Evolutionary conservation across 2,797 vertebrate species (phyloP), one percentile per base, ranked within the genome.

Genomic region (Chromobotia macracanthus): DNA sequence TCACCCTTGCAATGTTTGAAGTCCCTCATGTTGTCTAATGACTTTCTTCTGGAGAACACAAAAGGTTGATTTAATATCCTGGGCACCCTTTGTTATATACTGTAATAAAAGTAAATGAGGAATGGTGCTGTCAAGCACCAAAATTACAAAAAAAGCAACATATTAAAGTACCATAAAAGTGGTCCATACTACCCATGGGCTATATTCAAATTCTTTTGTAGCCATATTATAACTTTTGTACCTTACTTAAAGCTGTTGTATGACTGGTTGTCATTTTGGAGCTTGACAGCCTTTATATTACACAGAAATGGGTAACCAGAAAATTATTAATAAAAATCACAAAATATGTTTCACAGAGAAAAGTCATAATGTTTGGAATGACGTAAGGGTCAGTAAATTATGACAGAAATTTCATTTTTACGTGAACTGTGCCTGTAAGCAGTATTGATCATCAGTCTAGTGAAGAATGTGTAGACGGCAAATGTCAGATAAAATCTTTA

Each of bases 401-500:
- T 64, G 61, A 64, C 61, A 41, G 61, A 64, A 63, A 1, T 35
- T 35, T 35, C 8, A 63, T 63, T 15, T 28, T 35, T 18, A 16
- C 1, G 18, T 41, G 35, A 64, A 64, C 31, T 41, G 16, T 41
- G 31, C 61, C 61, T 41, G 38, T 64, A 64, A 72, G 50, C 15
- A 66, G 69, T 72, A 79, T 66, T 66, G 77, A 79, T 76, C 77
- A 79, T 84, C 80, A 80, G 81, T 84, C 83, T 82, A 16, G 60
- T 78, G 76, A 86, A 78, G 78, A 87, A 91, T 83, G 87, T 83
- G 84, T 56, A 75, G 75, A 86, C 80, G 76, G 80, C 79, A 88
- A 92, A 91, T 91, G 90, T 90, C 86, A 85, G 89, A 85, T 91
- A 89, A 92, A 92, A 91, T 89, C 79, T 87, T 85, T 88, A 77